These are phyloP conservation scores for Yasuhikotakia modesta DNA, from an alignment of 2,797 vertebrate genomes.

Conservation along the genomic window DNA sequence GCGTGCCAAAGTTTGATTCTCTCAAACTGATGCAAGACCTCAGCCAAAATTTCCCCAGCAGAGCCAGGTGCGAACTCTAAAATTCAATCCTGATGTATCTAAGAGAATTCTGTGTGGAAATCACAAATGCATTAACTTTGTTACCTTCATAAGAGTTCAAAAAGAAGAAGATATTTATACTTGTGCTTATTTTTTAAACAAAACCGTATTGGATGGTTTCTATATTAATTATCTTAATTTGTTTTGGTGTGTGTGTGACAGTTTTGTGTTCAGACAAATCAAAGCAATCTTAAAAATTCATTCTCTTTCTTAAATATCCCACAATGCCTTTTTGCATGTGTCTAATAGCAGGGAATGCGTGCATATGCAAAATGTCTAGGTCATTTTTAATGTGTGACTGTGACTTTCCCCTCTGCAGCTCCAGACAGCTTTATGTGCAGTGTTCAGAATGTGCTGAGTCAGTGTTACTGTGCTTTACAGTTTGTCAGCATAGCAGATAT, in stretches of 20 bases:
- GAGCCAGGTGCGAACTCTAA: conserved; percentile 84
- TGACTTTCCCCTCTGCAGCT: conserved; percentile 36
- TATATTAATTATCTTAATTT: not conserved
- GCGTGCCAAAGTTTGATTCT: conserved; percentile 85
- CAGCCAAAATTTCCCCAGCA: conserved; percentile 94
- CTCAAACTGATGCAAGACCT: conserved; percentile 92
- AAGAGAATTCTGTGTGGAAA: not conserved
- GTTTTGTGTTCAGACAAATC: not conserved
- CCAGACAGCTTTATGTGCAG: conserved; percentile 67
- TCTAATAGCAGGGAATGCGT: conserved; percentile 8
- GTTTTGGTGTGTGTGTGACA: too few relatives aligned
- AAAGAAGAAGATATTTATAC: not conserved
- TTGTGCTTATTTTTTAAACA: not conserved
- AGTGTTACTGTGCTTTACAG: conserved; percentile 69
- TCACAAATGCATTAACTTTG: not conserved
- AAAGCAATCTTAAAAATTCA: not conserved
- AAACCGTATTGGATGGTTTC: not conserved
- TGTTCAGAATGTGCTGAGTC: conserved; percentile 70
- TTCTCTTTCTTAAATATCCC: not conserved
- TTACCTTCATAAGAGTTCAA: not conserved
- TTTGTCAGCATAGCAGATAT: conserved; percentile 69
- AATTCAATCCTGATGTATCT: not conserved
- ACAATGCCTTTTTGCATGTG: conserved; percentile 1
- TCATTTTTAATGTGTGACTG: conserved; percentile 45
- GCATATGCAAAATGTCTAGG: conserved; percentile 24